A percentile compares a stretch with the other conserved stretches of the same genome.
phyloP scores from a whole-genome alignment of 2,113 vertebrate genomes.

The Lepisosteus osseus region DNA sequence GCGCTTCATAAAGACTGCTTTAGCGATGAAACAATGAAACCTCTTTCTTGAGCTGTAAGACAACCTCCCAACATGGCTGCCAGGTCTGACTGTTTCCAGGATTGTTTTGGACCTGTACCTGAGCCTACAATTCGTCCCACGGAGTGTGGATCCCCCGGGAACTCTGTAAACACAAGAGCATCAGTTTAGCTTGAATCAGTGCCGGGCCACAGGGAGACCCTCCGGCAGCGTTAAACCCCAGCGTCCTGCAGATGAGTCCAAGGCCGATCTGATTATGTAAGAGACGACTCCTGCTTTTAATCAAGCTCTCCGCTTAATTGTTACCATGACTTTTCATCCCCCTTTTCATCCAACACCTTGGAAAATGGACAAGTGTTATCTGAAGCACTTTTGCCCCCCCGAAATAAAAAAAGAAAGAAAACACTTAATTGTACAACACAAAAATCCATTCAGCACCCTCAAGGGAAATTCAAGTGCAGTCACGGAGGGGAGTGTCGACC shows the following conservation, averaged over 20 bases:
- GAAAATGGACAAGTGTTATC: too few relatives aligned
- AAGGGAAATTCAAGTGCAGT: neutral
- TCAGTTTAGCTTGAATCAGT: slow-evolving; percentile 49
- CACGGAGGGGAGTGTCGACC: neutral
- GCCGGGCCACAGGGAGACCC: slow-evolving; percentile 28
- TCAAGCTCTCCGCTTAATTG: neutral
- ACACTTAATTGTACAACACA: too few relatives aligned
- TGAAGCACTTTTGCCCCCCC: too few relatives aligned
- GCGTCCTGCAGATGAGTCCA: slow-evolving; percentile 10
- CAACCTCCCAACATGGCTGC: slow-evolving; percentile 59
- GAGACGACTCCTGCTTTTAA: neutral
- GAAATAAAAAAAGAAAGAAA: too few relatives aligned
- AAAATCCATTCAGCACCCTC: too few relatives aligned
- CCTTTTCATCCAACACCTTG: too few relatives aligned
- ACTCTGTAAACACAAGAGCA: slow-evolving; percentile 94
- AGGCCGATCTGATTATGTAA: neutral
- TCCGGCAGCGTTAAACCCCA: slow-evolving; percentile 28
- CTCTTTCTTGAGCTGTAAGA: neutral
- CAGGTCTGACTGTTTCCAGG: slow-evolving; percentile 32
- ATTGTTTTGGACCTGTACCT: slow-evolving; percentile 76
- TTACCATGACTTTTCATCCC: neutral
- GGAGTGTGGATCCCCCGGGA: slow-evolving; percentile 81
- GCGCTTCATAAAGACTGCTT: too few relatives aligned
- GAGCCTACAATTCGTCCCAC: slow-evolving; percentile 88
- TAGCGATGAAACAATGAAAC: too few relatives aligned